Evolutionary conservation across 2,797 vertebrate genomes (phyloP), one percentile per base, ranked within the genome.

Genomic region (Eospalax fontanierii): DNA sequence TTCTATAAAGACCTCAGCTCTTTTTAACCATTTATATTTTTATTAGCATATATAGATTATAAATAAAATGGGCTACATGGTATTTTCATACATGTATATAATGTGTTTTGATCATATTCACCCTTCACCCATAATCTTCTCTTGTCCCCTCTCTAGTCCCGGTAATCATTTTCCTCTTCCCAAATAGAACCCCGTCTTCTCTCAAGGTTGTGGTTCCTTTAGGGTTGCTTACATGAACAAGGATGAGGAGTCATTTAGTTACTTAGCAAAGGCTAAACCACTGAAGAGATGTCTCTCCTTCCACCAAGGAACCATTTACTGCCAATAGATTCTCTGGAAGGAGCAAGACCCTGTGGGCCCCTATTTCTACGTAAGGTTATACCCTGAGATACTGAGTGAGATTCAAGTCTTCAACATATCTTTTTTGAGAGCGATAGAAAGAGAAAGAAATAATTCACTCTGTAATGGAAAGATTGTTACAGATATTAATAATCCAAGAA

Each of bases 401-500:
- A n/a, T 16, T 89, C 63, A 50, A n/a, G 2, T 46, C 15, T 73
- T 76, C 40, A 54, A 65, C 3, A 1, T n/a, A n/a, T 11, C 90
- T 78, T 73, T 91, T 63, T 22, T 9, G 18, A 82, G 40, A 38
- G 19, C 21, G 50, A 4, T 7, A 14, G 50, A 14, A 12, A 14
- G 50, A 14, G 50, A 14, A 12, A 66, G 10, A 81, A 43, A 87
- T 18, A 46, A 38, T 33, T 38, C 80, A 81, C n/a, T 30, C 4
- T 24, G 10, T 75, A 68, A 74, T 46, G 68, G 11, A 88, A n/a
- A n/a, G n/a, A n/a, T n/a, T n/a, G n/a, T n/a, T n/a, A n/a, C n/a
- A n/a, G 22, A 46, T 66, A 22, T 63, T 82, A 75, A 71, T 87
- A 87, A 89, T 78, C 40, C 61, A 91, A 89, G 75, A 83, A 65